A percentile compares a stretch with the other conserved stretches of the same genome.
phyloP scores from a whole-genome alignment of 2,113 vertebrate species.

The Chelonoidis abingdonii region DNA sequence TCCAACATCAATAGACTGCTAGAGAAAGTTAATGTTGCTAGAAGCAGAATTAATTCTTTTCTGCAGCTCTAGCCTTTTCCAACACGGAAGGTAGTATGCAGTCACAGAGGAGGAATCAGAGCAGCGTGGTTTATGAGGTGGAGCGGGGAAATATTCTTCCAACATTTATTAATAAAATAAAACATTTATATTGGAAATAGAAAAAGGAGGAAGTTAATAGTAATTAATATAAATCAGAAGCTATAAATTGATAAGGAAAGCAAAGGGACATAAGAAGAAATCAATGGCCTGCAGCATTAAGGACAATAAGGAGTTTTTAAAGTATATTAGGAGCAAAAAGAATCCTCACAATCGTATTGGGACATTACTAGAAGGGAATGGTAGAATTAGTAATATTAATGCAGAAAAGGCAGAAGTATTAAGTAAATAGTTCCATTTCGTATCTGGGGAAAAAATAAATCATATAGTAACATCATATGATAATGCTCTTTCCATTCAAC shows the following conservation, averaged over 20 bases:
- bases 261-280: not conserved
- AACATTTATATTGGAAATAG: too few relatives aligned
- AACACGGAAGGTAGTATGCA: not conserved
- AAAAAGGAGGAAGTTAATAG: not conserved
- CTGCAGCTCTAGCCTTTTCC: not conserved
- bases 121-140: not conserved
- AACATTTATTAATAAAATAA: too few relatives aligned
- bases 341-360: not conserved
- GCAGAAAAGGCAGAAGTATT: not conserved
- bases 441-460: not conserved
- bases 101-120: not conserved
- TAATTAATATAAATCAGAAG: not conserved
- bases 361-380: not conserved
- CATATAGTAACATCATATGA: not conserved
- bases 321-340: not conserved
- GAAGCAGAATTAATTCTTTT: not conserved
- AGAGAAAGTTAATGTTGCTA: not conserved
- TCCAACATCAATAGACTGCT: not conserved
- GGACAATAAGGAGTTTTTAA: not conserved
- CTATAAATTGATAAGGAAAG: not conserved
- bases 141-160: not conserved
- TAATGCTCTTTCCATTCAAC: not conserved
- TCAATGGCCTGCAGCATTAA: not conserved
- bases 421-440: not conserved
- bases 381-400: not conserved